phyloP scores from a whole-genome alignment of 2,888 invertebrate species.

The Cheilosia variabilis region DNA sequence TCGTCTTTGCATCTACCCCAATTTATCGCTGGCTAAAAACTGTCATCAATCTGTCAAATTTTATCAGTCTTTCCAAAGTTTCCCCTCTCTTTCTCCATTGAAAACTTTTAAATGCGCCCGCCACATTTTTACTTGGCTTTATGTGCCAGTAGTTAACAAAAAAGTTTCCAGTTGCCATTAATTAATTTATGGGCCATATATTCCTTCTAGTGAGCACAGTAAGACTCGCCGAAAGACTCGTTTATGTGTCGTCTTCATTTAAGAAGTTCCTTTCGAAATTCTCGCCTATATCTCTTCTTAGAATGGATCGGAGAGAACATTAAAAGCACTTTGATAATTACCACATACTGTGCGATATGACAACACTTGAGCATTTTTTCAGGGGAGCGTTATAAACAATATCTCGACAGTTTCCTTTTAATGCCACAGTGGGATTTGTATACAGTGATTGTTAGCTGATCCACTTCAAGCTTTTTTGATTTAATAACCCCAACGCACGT shows the following conservation, averaged over 20 bases:
- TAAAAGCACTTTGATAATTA: constrained; percentile 29
- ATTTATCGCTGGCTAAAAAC: too few species aligned
- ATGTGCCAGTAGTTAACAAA: not conserved
- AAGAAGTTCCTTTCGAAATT: not conserved
- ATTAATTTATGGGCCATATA: constrained; percentile 23
- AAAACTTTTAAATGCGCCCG: too few species aligned
- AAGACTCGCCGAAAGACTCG: constrained; percentile 38
- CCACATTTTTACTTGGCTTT: not conserved
- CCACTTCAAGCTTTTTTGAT: constrained; percentile 50
- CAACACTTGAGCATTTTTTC: constrained; percentile 24
- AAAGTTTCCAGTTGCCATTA: constrained; percentile 29
- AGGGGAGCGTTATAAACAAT: not conserved
- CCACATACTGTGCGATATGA: constrained; percentile 52
- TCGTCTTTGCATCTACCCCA: too few species aligned
- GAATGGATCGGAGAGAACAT: constrained; percentile 8
- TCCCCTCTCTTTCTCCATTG: too few species aligned
- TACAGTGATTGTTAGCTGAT: constrained; percentile 20
- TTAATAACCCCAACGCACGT: constrained; percentile 29
- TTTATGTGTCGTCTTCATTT: constrained; percentile 40
- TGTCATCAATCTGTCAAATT: too few species aligned
- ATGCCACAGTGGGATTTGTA: constrained; percentile 40
- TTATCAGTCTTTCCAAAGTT: too few species aligned
- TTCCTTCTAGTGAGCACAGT: not conserved
- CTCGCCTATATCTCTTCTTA: not conserved
- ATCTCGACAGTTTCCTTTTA: constrained; percentile 4